Conservation (phyloP, 2,888 invertebrate genomes). For the Thymelicus sylvestris region DNA sequence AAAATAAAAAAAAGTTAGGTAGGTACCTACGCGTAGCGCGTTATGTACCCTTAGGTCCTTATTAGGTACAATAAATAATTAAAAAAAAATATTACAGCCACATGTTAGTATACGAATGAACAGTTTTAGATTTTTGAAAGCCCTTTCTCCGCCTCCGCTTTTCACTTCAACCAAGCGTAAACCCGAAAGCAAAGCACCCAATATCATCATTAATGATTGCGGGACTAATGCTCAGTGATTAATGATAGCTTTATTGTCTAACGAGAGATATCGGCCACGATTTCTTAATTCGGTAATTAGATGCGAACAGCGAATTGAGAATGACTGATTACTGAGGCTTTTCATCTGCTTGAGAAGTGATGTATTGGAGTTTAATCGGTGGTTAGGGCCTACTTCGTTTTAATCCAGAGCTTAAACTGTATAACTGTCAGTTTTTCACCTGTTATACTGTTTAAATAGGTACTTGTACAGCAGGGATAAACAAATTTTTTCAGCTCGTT, state of each 20-base stretch:
- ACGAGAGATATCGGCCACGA: constrained; percentile 62
- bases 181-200: constrained; percentile 60
- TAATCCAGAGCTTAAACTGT: too few relatives aligned
- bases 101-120: too few relatives aligned
- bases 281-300: constrained; percentile 82
- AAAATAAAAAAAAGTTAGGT: too few relatives aligned
- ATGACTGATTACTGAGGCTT: constrained; percentile 54
- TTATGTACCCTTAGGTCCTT: too few relatives aligned
- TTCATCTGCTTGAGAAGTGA: neutral
- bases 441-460: too few relatives aligned
- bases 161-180: constrained; percentile 45
- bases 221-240: constrained; percentile 77
- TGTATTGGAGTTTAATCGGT: neutral
- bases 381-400: neutral
- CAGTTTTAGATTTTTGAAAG: too few relatives aligned
- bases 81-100: too few relatives aligned
- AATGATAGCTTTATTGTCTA: constrained; percentile 79
- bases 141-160: constrained; percentile 7
- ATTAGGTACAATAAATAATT: too few relatives aligned
- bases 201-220: constrained; percentile 79
- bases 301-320: constrained; percentile 60
- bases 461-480: too few relatives aligned
- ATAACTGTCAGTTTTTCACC: too few relatives aligned
- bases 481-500: too few relatives aligned
- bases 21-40: too few relatives aligned